Evolutionary conservation across 2,888 invertebrate genomes (phyloP).

Genomic region (Cremastobaeus sp.): DNA sequence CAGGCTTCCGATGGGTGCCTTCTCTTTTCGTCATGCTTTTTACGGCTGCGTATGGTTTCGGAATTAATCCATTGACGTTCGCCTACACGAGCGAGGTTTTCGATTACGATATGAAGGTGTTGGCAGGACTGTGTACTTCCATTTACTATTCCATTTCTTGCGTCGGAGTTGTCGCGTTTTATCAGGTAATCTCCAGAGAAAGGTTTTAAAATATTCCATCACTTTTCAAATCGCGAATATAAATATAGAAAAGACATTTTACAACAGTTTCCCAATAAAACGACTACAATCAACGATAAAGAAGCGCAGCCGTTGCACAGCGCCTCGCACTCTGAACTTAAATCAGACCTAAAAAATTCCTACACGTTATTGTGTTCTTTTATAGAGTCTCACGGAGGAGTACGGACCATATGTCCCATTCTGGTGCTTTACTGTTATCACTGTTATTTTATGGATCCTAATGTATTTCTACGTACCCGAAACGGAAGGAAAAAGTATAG

Average conservation of each 20-base stretch:
- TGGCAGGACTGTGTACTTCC: slow-evolving; percentile 72
- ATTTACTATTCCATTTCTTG: slow-evolving; percentile 73
- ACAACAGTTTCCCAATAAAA: too few relatives aligned
- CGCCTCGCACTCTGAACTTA: too few relatives aligned
- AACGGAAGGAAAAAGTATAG: slow-evolving; percentile 76
- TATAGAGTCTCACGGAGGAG: slow-evolving; percentile 68
- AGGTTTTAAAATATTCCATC: not conserved
- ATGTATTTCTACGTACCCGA: slow-evolving; percentile 75
- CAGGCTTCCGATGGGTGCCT: slow-evolving; percentile 71
- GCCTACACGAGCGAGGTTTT: slow-evolving; percentile 76
- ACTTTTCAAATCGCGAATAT: too few relatives aligned
- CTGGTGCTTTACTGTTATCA: slow-evolving; percentile 70
- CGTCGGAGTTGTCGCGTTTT: slow-evolving; percentile 70
- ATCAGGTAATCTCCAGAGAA: slow-evolving; percentile 67
- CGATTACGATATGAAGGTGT: slow-evolving; percentile 74
- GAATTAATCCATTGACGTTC: slow-evolving; percentile 74
- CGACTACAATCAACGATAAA: too few relatives aligned
- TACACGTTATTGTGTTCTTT: slow-evolving; percentile 13
- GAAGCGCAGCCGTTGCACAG: too few relatives aligned
- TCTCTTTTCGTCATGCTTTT: slow-evolving; percentile 71
- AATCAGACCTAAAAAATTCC: not conserved
- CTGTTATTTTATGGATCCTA: slow-evolving; percentile 71
- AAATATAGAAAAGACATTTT: not conserved
- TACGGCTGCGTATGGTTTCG: slow-evolving; percentile 72
- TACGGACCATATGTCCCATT: slow-evolving; percentile 72